Conservation (phyloP, 2,113 vertebrate genomes). For the Colossoma macropomum region DNA sequence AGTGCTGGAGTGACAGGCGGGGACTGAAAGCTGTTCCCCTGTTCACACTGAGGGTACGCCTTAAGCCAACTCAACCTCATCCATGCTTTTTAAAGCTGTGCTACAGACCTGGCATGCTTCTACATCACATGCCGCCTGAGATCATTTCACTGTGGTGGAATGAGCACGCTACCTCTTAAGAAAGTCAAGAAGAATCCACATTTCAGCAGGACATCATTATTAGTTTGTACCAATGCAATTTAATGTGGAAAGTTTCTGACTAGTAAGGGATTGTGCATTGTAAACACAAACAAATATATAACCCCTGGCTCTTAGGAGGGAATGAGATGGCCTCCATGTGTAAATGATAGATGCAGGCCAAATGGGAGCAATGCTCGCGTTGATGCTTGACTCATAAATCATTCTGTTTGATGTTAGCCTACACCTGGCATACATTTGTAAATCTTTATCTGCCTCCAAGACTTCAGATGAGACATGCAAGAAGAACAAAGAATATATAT, state of each 20-base stretch:
- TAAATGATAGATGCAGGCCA: conserved; percentile 27
- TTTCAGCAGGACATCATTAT: not conserved
- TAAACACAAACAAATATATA: conserved; percentile 28
- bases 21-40: not conserved
- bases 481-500: not conserved
- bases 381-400: conserved; percentile 26
- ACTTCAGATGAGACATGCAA: not conserved
- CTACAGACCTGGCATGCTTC: not conserved
- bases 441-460: conserved; percentile 18
- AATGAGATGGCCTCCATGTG: conserved; percentile 29
- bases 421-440: conserved; percentile 31
- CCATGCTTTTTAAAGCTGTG: conserved; percentile 1
- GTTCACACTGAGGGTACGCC: not conserved
- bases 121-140: not conserved
- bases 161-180: not conserved
- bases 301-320: not conserved
- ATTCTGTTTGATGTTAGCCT: not conserved
- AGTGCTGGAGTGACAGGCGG: not conserved
- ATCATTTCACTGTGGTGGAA: conserved; percentile 10
- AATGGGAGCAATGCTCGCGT: not conserved
- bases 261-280: not conserved
- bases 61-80: not conserved
- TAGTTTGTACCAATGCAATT: conserved; percentile 17
- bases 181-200: not conserved
- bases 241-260: conserved; percentile 6